Base-by-base conservation (phyloP, 1,140 invertebrate genomes). In the Scaptomyza hsui region DNA sequence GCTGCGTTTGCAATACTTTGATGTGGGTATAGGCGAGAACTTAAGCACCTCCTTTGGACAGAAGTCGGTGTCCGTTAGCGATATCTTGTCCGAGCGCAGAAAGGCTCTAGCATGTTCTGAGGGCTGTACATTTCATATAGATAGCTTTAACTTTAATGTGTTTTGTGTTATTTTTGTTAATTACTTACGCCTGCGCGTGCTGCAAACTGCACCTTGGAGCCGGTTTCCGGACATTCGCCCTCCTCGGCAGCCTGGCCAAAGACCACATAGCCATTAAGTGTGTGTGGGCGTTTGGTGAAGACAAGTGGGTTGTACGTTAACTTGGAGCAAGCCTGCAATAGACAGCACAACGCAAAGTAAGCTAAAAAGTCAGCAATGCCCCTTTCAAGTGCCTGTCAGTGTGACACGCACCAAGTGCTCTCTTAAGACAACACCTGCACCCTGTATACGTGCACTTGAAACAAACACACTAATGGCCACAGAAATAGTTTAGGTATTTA, bases 11-110 rank as follows among this genome's bases (percentile, higher is more conserved):
- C 90, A 91, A 60, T 83, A 90, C 47, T 83, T 90, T 15, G 89
- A 90, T 0, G 89, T 89, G 19, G 90, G 90, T 48, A 90, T 91
- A 3, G 90, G 90, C 4, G 75, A 78, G 48, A 91, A 91, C 73
- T 91, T 91, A 1, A 91, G 81, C 45, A 91, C 86, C 52, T 91
- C 90, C 57, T 90, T 91, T 39, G 90, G 90, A 65, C 90, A 91
- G 35, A 89, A 90, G 41, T 90, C 76, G 7, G 83, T 90, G 47
- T 91, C 90, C 19, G 81, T 89, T 4, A 91, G 59, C 6, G 81
- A 78, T n/a, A 76, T 64, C 56, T 89, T 90, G 35, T 89, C 79
- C 5, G 81, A 89, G 9, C 75, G 72, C 26, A 91, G 47, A 39
- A 91, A 91, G 42, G 85, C 75, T 4, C 83, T 78, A 3, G 90